Conservation (phyloP, 2,888 invertebrate genomes). For the Cactoblastis cactorum region DNA sequence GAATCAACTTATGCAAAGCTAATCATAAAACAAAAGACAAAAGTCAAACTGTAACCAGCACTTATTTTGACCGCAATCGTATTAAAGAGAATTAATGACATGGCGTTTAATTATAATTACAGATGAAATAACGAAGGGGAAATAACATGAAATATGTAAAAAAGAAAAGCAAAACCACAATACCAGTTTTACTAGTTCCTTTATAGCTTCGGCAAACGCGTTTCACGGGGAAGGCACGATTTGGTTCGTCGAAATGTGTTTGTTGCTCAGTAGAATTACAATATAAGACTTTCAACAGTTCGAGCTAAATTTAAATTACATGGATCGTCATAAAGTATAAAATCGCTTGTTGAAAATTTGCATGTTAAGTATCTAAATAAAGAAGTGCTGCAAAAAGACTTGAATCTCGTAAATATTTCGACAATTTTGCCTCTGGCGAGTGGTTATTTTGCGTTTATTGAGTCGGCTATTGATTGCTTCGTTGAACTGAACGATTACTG, state of each 20-base stretch:
- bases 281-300: slow-evolving; percentile 35
- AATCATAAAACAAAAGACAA: neutral
- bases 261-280: slow-evolving; percentile 37
- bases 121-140: slow-evolving; percentile 30
- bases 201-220: slow-evolving; percentile 62
- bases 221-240: slow-evolving; percentile 59
- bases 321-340: slow-evolving; percentile 40
- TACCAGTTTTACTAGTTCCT: slow-evolving; percentile 63
- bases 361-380: slow-evolving; percentile 46
- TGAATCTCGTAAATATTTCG: slow-evolving; percentile 64
- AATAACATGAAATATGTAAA: slow-evolving; percentile 35
- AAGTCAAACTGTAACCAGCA: neutral
- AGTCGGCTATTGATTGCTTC: slow-evolving; percentile 55
- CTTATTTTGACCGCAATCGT: neutral
- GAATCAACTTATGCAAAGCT: neutral
- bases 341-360: slow-evolving; percentile 40
- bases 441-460: slow-evolving; percentile 65
- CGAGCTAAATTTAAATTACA: slow-evolving; percentile 46
- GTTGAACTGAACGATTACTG: slow-evolving; percentile 53
- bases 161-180: slow-evolving; percentile 45
- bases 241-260: slow-evolving; percentile 42
- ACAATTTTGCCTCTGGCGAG: slow-evolving; percentile 57
- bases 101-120: slow-evolving; percentile 24
- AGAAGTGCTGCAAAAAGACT: slow-evolving; percentile 57
- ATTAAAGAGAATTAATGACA: slow-evolving; percentile 2